Base-by-base conservation (phyloP, 1,140 invertebrate genomes). In the Nebria ingens region DNA sequence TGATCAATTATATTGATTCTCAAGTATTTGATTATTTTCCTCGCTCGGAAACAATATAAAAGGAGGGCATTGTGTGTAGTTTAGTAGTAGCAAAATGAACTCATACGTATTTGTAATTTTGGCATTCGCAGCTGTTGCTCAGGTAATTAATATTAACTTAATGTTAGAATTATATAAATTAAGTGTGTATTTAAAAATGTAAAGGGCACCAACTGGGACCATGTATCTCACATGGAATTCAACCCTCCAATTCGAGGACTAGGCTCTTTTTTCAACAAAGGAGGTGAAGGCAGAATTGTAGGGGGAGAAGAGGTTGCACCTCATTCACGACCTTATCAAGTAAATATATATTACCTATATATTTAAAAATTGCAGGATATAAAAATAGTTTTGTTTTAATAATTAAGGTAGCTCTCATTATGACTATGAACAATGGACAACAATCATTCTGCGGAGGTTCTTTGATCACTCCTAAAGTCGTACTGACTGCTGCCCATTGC, bases 401-500 rank as follows among this genome's bases (percentile, higher is more conserved):
- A 34, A 34, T 34, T 34, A 9, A 34, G 25, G 25, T 34, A n/a
- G 25, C 12, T 51, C 19, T 21, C 3, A 12, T 45, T 21, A 15
- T 51, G 50, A 51, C 21, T 13, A 15, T 21, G 13, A 13, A 13
- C 2, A 23, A 12, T 22, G 52, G 65, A 19, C 66, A 68, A 6
- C 70, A 69, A 22, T 73, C 73, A 57, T 78, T 80, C 61, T 86
- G 84, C 60, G 85, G 84, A 1, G 84, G 79, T 17, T 74, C 83
- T 3, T 62, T 87, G 1, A 83, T 87, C 57, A 79, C 82, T 56
- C 69, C 73, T 12, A 70, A 69, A 34, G 77, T 82, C 9, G 78
- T 85, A 6, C 65, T 86, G 2, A 86, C 83, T 1, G 82, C 81
- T 2, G 81, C 81, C 29, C 85, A 87, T 63, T 79, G 78, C 56